Evolutionary conservation across 2,113 vertebrate genomes (phyloP), one percentile per base, ranked within the genome.

Genomic region (Pholis gunnellus): DNA sequence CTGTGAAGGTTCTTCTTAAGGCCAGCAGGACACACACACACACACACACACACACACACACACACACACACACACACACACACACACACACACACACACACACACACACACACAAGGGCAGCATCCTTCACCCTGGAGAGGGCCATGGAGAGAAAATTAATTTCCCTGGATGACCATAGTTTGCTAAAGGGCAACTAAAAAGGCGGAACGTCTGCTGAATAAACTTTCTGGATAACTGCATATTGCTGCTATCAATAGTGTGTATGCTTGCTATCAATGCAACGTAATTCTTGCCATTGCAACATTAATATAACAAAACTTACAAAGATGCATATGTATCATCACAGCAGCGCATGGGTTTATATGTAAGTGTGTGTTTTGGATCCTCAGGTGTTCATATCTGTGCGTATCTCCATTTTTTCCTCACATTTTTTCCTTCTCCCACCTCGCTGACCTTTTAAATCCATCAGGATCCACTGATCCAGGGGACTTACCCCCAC

Each of bases 401-500:
- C 77, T 44, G 25, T 38, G 25, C 36, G 11, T 15, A 18, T 34
- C 6, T 42, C 38, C 46, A 25, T 31, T 40, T 65, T n/a, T n/a
- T n/a, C n/a, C n/a, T 54, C 18, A n/a, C 15, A 8, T 56, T 71
- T 59, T 57, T 38, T 13, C 34, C 4, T 50, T 61, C 56, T 61
- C 44, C 42, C 61, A 70, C 68, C 78, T 83, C 50, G 1, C 22
- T 81, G 84, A 89, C 85, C 78, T 81, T 72, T 77, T 52, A 78
- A 91, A 84, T 84, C 82, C 27, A 50, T 69, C 44, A 66, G 40
- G 81, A 90, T 86, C 67, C 76, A 8, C 57, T 42, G 83, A 90
- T 88, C 72, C 74, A 8, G 27, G 27, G 52, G 78, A 85, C 40
- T 87, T 84, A 72, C 27, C 36, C 71, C 36, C 11, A 10, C 50